Conservation (phyloP, 2,888 invertebrate genomes). For the Leptopilina myrica region DNA sequence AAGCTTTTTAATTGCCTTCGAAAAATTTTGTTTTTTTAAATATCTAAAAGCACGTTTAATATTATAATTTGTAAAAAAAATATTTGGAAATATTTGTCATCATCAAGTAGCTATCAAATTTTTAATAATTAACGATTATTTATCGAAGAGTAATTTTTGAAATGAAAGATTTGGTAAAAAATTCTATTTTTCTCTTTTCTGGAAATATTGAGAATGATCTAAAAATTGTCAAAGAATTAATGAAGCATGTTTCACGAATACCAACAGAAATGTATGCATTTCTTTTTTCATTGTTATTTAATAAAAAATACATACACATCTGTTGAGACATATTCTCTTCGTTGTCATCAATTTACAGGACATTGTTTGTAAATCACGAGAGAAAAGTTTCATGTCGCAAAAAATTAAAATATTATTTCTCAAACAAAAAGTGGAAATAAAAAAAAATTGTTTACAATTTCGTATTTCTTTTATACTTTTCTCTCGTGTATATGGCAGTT, state of each 20-base stretch:
- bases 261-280: slow-evolving; percentile 18
- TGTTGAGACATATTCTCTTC: background rate
- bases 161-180: too few species aligned
- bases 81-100: too few species aligned
- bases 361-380: slow-evolving; percentile 2
- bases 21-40: too few species aligned
- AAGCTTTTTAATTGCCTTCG: too few species aligned
- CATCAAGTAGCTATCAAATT: too few species aligned
- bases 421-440: background rate
- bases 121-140: too few species aligned
- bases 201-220: slow-evolving; percentile 50
- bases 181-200: slow-evolving; percentile 51
- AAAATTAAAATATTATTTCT: background rate
- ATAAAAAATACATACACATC: slow-evolving; percentile 9
- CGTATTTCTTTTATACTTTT: background rate
- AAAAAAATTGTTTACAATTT: background rate
- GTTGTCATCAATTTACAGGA: background rate
- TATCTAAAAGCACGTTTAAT: too few species aligned
- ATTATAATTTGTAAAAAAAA: too few species aligned
- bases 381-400: background rate
- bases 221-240: slow-evolving; percentile 45
- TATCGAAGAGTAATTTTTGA: too few species aligned
- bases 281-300: background rate
- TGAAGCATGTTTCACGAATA: slow-evolving; percentile 43
- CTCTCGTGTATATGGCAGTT: background rate